Conservation (phyloP, 2,797 vertebrate genomes). For the Rhadinocentrus ornatus region DNA sequence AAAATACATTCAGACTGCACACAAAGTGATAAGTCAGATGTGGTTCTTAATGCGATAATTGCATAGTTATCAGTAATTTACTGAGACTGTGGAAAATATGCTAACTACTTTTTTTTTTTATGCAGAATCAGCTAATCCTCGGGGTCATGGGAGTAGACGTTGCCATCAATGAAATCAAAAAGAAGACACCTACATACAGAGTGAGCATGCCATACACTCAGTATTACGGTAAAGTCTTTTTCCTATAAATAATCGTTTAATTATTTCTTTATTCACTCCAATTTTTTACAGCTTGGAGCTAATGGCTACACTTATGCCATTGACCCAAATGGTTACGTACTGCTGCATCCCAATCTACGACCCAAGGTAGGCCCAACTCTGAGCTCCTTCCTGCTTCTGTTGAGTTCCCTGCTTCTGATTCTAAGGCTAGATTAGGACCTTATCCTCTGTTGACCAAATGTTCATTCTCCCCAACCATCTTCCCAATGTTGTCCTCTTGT, state of each 20-base stretch:
- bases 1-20: constrained; percentile 53
- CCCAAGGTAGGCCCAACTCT: constrained; percentile 86
- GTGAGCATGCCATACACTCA: constrained; percentile 73
- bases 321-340: constrained; percentile 94
- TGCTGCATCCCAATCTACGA: constrained; percentile 95
- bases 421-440: constrained; percentile 4
- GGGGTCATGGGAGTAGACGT: constrained; percentile 98
- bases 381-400: background rate
- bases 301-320: constrained; percentile 97
- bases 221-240: background rate
- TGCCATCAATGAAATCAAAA: constrained; percentile 95
- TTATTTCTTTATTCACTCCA: background rate
- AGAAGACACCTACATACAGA: constrained; percentile 94
- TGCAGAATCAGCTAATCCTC: constrained; percentile 96
- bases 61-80: constrained; percentile 16
- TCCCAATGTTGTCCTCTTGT: constrained; percentile 24
- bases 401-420: background rate
- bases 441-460: constrained; percentile 21
- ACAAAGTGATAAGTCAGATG: constrained; percentile 38
- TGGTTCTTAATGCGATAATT: constrained; percentile 25
- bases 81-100: constrained; percentile 8
- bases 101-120: constrained; percentile 25
- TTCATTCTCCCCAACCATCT: constrained; percentile 11
- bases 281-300: constrained; percentile 84
- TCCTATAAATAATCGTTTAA: background rate